Evolutionary conservation across 2,113 vertebrate species (phyloP), one percentile per base, ranked within the genome.

Genomic region (Cnemophilus loriae): DNA sequence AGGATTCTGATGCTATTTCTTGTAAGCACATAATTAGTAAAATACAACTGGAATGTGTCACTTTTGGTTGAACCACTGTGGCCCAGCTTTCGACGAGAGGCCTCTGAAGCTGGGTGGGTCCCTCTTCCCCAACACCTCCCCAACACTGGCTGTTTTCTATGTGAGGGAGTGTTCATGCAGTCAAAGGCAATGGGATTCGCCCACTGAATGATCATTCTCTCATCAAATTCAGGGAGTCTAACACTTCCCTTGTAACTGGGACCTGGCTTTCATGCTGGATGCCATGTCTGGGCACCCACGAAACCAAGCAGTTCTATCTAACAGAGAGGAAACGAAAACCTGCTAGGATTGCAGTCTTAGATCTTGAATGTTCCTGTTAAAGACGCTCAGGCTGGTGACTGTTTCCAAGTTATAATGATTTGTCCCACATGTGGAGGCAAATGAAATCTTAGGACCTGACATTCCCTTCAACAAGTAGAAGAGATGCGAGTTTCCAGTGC

Each of bases 91-190:
- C 92, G 82, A 42, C 77, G 76, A 30, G 46, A 65, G 11, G 6
- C 46, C 28, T 76, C 32, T 76, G 53, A 32, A 70, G 10, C 49
- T 82, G 78, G 12, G 9, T 71, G 61, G 35, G 24, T 91, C 37
- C 78, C 37, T 61, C 47, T 46, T 87, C 16, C 56, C 27, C 21
- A 53, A 11, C 32, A 33, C 1, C 12, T 10, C 6, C 7, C 3
- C 11, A 16, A 1, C 0, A 6, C 17, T 42, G 53, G 18, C 27
- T 47, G 21, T 56, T 71, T 84, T 56, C 53, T 42, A 0, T 1
- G 0, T 52, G 52, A 52, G 57, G 33, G 26, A 9, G 24, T 47
- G 67, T 59, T 26, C 47, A 19, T 24, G 11, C 15, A 39, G 44
- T 56, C 50, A 33, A 23, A 71, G 67, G 20, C 56, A 67, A 5